These are phyloP conservation scores for Aegithalos caudatus DNA, from an alignment of 2,113 vertebrate genomes.

Conservation along the genomic window DNA sequence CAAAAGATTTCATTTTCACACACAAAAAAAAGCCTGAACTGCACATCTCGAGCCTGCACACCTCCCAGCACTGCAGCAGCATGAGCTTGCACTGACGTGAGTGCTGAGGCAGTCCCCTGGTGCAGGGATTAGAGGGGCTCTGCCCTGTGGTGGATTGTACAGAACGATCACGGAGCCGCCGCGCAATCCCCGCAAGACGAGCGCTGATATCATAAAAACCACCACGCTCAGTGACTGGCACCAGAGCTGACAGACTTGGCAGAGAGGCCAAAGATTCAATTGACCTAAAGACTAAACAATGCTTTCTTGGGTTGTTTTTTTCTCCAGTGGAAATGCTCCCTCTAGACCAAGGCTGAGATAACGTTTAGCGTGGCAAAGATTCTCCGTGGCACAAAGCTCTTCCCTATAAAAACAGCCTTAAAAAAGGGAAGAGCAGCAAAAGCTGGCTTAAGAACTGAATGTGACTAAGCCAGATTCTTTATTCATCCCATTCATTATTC, in stretches of 20 bases:
- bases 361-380: neutral
- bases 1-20: neutral
- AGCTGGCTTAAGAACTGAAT: neutral
- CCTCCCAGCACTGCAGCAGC: neutral
- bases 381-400: neutral
- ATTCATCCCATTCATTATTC: neutral
- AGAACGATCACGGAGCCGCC: neutral
- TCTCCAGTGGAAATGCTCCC: neutral
- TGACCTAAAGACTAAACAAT: conserved; percentile 26
- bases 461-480: neutral
- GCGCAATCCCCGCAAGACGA: neutral
- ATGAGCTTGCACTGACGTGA: neutral
- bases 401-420: neutral
- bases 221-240: neutral
- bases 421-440: neutral
- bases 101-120: neutral
- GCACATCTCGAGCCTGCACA: neutral
- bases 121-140: neutral
- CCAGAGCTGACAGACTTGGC: neutral
- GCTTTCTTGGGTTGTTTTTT: neutral
- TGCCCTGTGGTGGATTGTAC: neutral
- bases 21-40: neutral
- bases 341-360: neutral
- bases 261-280: conserved; percentile 5
- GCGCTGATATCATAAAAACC: neutral